Evolutionary conservation across 1,140 invertebrate genomes (phyloP).

Genomic region (Holcopasites calliopsidis): DNA sequence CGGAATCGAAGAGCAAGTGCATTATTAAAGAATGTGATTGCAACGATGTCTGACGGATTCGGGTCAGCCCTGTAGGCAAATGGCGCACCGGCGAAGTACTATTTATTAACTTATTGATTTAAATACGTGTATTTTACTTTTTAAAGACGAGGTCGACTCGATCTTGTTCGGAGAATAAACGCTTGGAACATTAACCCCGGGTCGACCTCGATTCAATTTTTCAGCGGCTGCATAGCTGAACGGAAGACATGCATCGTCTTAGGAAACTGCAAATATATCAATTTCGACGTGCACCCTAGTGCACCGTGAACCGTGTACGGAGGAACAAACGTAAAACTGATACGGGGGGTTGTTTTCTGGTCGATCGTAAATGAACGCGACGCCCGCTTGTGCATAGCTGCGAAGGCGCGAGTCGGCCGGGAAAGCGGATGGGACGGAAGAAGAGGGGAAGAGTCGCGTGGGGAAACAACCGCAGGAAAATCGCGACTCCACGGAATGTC

Average conservation of each 20-base stretch:
- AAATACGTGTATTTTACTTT: constrained; percentile 17
- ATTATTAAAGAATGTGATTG: constrained; percentile 35
- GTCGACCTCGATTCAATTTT: background rate
- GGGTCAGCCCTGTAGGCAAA: constrained; percentile 16
- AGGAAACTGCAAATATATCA: no score
- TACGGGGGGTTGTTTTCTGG: constrained; percentile 67
- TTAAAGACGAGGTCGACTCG: background rate
- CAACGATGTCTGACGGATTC: constrained; percentile 6
- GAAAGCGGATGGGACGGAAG: constrained; percentile 5
- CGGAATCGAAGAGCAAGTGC: background rate
- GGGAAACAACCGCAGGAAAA: constrained; percentile 34
- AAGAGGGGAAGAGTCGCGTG: background rate
- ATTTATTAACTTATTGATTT: constrained; percentile 26
- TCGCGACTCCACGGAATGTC: constrained; percentile 56
- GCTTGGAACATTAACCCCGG: background rate
- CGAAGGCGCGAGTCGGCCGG: constrained; percentile 7
- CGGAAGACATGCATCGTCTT: no score
- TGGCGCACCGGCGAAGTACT: background rate
- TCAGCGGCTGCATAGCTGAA: no score
- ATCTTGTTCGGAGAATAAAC: background rate
- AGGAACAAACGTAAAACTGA: constrained; percentile 37
- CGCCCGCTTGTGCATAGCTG: background rate
- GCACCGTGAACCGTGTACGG: no score
- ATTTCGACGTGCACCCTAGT: no score
- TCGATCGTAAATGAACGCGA: no score